Evolutionary conservation across 2,888 invertebrate species (phyloP), one percentile per base, ranked within the genome.

Genomic region (Pycnomerus fuliginosus): DNA sequence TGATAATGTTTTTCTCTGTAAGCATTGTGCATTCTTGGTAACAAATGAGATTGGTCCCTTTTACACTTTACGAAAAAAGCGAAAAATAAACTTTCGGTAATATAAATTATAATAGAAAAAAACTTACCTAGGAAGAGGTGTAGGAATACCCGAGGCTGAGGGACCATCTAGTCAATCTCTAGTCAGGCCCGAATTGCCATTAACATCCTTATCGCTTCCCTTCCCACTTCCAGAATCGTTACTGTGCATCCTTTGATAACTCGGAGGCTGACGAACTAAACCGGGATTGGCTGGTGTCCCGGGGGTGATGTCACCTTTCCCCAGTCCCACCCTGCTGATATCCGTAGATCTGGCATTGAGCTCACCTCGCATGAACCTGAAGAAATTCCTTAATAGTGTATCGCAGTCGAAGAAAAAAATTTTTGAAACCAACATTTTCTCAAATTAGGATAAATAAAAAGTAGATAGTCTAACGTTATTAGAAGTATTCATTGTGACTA

Each of bases 291-390:
- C 80, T 1, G 90, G 90, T 11, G 89, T 89, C 40, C 82, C 82
- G 1, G 85, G 84, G 8, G 83, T 79, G 36, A 80, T 80, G 56
- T 85, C 84, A 22, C 78, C 79, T 54, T 74, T 74, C 70, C 70
- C 60, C 71, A 78, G 55, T 74, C 77, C 72, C 73, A 62, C 49
- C 37, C 68, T 65, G 47, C 53, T 66, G 54, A 58, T 25, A 14
- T 35, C 59, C 50, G 64, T 53, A 29, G 58, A 51, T 56, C 75
- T 70, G 63, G 80, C 75, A 64, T 83, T 85, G 49, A 84, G 76
- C 74, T 93, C 93, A 42, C 93, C 92, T 50, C 90, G 83, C 78
- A 97, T 88, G 79, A 97, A 97, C 79, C 88, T 89, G 71, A n/a
- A 72, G 13, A 12, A 16, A 37, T 32, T n/a, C n/a, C n/a, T n/a